Evolutionary conservation across 2,888 invertebrate genomes (phyloP).

Genomic region (Cancer borealis): DNA sequence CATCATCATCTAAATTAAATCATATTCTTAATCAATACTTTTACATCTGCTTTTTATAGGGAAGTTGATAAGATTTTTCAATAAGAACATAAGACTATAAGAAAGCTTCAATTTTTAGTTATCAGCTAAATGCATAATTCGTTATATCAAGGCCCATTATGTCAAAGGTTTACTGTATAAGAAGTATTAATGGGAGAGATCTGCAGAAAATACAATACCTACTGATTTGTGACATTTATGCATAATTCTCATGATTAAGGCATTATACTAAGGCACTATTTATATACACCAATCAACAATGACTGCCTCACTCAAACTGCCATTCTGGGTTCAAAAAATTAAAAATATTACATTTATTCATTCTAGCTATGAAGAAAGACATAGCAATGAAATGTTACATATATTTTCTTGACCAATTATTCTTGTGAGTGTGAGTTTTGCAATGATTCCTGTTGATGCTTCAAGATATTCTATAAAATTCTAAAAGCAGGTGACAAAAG

Average conservation of each 20-base stretch:
- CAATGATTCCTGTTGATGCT: background rate
- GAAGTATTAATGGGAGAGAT: too few relatives aligned
- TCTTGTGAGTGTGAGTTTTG: background rate
- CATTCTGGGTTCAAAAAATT: background rate
- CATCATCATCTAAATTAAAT: too few relatives aligned
- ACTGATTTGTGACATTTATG: background rate
- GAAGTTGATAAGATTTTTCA: too few relatives aligned
- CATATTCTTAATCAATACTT: too few relatives aligned
- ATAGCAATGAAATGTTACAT: background rate
- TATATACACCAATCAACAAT: background rate
- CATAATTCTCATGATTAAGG: background rate
- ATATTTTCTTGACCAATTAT: background rate
- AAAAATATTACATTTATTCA: background rate
- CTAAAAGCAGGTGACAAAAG: background rate
- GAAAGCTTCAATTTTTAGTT: too few relatives aligned
- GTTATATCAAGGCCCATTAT: too few relatives aligned
- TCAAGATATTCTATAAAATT: background rate
- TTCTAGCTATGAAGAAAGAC: background rate
- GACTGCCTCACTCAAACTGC: background rate
- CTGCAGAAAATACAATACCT: background rate
- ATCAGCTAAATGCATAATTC: too few relatives aligned
- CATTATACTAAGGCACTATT: background rate
- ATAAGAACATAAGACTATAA: too few relatives aligned
- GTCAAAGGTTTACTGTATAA: too few relatives aligned
- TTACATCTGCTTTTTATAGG: too few relatives aligned